A percentile compares a stretch with the other conserved stretches of the same genome.
These are phyloP conservation scores for Dynastes tityus DNA, from an alignment of 2,888 invertebrate species.

Conservation along the genomic window DNA sequence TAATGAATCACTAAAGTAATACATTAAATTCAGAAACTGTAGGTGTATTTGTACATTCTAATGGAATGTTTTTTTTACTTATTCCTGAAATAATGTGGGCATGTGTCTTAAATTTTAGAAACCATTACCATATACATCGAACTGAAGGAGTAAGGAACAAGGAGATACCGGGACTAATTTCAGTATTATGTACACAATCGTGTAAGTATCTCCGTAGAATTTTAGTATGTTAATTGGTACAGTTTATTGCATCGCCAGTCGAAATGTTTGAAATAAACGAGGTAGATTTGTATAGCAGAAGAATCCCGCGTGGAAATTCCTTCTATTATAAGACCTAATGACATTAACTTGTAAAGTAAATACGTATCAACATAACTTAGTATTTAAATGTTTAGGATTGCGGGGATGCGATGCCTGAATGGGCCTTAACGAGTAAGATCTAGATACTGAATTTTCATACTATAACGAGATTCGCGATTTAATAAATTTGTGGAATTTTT, in stretches of 20 bases:
- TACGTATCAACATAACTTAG: constrained; percentile 11
- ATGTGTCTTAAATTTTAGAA: too few relatives aligned
- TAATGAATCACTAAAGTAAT: too few relatives aligned
- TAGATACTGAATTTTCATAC: neutral
- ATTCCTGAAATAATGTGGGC: too few relatives aligned
- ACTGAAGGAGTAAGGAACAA: neutral
- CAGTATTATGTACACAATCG: constrained; percentile 28
- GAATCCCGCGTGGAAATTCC: constrained; percentile 20
- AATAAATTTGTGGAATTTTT: neutral
- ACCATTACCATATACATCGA: too few relatives aligned
- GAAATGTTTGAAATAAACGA: constrained; percentile 22
- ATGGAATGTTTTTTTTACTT: too few relatives aligned
- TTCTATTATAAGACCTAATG: constrained; percentile 26
- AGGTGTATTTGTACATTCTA: too few relatives aligned
- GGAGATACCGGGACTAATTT: neutral
- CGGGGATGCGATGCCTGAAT: neutral
- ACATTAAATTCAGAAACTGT: too few relatives aligned
- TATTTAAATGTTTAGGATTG: constrained; percentile 18
- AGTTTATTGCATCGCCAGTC: constrained; percentile 5
- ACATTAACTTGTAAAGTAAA: constrained; percentile 8
- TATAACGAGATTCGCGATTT: neutral
- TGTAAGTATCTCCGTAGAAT: constrained; percentile 22
- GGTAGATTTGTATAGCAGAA: constrained; percentile 19
- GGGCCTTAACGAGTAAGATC: neutral
- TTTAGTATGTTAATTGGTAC: constrained; percentile 20